Evolutionary conservation across 2,888 invertebrate species (phyloP).

Genomic region (Leptinotarsa juncta): DNA sequence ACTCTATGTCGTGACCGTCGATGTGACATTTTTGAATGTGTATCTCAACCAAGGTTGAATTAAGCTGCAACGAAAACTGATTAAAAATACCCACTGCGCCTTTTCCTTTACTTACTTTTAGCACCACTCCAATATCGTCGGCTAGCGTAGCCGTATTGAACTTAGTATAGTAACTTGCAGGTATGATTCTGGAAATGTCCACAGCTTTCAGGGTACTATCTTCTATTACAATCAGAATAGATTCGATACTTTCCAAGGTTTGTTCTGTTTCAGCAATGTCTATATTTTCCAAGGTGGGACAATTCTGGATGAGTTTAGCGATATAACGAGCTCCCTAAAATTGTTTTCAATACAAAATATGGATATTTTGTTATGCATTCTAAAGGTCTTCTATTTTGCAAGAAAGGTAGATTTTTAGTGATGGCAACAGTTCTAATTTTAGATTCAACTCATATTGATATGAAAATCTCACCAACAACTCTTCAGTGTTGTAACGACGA

Average conservation of each 20-base stretch:
- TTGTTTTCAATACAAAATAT: too few relatives aligned
- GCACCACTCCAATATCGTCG: slow-evolving; percentile 65
- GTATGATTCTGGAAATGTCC: slow-evolving; percentile 64
- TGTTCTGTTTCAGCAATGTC: slow-evolving; percentile 73
- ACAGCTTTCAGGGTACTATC: slow-evolving; percentile 62
- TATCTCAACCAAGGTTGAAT: slow-evolving; percentile 67
- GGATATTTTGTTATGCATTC: too few relatives aligned
- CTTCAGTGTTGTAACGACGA: too few relatives aligned
- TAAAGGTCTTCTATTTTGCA: too few relatives aligned
- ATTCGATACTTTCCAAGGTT: slow-evolving; percentile 70
- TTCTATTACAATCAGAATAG: slow-evolving; percentile 66
- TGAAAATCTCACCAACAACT: too few relatives aligned
- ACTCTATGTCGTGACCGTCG: slow-evolving; percentile 72
- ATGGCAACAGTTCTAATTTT: too few relatives aligned
- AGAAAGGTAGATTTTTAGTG: too few relatives aligned
- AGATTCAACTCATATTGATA: too few relatives aligned
- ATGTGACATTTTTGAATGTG: slow-evolving; percentile 73
- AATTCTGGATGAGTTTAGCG: slow-evolving; percentile 67
- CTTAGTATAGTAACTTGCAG: slow-evolving; percentile 51
- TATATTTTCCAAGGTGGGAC: slow-evolving; percentile 66
- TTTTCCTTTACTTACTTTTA: slow-evolving; percentile 39
- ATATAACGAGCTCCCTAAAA: slow-evolving; percentile 68
- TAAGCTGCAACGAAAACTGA: slow-evolving; percentile 55
- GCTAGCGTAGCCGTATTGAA: slow-evolving; percentile 64
- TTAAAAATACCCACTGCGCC: not conserved